These are phyloP conservation scores for Meandrusa payeni DNA, from an alignment of 2,888 invertebrate genomes.

Conservation along the genomic window DNA sequence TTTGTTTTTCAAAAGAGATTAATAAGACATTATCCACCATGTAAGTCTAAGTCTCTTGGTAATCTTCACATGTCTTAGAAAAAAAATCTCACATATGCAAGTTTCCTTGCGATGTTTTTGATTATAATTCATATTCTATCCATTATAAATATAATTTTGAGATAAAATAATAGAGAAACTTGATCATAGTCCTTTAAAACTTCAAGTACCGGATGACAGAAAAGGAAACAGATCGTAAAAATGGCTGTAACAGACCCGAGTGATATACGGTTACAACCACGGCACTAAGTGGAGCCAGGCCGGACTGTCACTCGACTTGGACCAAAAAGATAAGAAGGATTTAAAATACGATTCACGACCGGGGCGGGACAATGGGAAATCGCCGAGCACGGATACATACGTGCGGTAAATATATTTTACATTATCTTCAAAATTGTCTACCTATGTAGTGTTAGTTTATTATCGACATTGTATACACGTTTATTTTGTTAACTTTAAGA, in stretches of 20 bases:
- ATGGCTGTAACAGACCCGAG: constrained; percentile 5
- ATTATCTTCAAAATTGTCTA: no score
- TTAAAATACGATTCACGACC: constrained; percentile 16
- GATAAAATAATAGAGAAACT: background rate
- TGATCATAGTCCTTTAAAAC: background rate
- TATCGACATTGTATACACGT: no score
- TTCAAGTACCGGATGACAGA: background rate
- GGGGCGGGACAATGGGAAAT: constrained; percentile 4
- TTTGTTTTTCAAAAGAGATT: no score
- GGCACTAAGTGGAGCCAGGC: constrained; percentile 13
- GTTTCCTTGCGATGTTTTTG: no score
- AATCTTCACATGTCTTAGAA: no score
- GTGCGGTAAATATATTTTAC: constrained; percentile 7
- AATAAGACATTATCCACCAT: no score
- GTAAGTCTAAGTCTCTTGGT: no score
- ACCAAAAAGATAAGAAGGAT: constrained; percentile 20
- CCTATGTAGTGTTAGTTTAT: no score
- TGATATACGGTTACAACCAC: constrained; percentile 10
- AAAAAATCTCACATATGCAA: no score
- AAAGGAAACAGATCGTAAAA: constrained; percentile 4
- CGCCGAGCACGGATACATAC: background rate
- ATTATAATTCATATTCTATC: no score
- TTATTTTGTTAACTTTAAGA: no score
- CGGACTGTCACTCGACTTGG: constrained; percentile 16
- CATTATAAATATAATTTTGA: background rate